Conservation (phyloP, 2,113 vertebrate genomes). For the Piliocolobus tephrosceles region DNA sequence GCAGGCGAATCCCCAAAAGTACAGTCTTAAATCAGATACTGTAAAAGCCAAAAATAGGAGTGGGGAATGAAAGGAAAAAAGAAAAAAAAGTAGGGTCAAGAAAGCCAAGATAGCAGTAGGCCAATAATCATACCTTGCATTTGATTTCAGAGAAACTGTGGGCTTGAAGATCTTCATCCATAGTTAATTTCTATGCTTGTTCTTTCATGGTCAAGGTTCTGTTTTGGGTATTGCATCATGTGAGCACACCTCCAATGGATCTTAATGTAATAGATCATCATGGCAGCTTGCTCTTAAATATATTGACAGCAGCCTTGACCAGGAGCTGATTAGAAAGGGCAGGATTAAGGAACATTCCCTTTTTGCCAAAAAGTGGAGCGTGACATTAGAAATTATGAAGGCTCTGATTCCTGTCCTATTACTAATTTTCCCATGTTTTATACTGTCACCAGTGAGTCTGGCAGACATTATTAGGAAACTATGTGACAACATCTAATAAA, state of each 20-base stretch:
- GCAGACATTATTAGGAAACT: constrained; percentile 78
- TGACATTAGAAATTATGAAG: constrained; percentile 68
- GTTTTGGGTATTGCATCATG: constrained; percentile 64
- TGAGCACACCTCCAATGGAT: constrained; percentile 66
- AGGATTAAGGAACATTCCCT: constrained; percentile 54
- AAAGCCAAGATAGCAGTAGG: constrained; percentile 45
- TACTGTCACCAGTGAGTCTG: constrained; percentile 65
- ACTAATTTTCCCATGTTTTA: constrained; percentile 78
- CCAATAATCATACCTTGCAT: constrained; percentile 6
- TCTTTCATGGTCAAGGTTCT: constrained; percentile 56
- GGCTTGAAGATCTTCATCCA: constrained; percentile 57
- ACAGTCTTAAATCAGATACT: constrained; percentile 74
- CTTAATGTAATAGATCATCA: constrained; percentile 74
- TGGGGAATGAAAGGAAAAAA: background rate
- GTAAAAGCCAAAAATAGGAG: constrained; percentile 39
- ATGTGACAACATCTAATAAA: constrained; percentile 80
- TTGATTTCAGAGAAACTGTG: constrained; percentile 56
- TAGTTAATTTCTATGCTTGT: constrained; percentile 67
- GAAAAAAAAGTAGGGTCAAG: constrained; percentile 36
- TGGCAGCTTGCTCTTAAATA: constrained; percentile 61
- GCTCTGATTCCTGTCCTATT: constrained; percentile 72
- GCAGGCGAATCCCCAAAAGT: constrained; percentile 74
- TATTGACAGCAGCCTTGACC: constrained; percentile 76
- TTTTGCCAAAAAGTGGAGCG: constrained; percentile 61
- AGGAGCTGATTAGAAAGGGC: constrained; percentile 75